phyloP scores from a whole-genome alignment of 2,888 invertebrate species.

The Leptarthrus brevirostris region DNA sequence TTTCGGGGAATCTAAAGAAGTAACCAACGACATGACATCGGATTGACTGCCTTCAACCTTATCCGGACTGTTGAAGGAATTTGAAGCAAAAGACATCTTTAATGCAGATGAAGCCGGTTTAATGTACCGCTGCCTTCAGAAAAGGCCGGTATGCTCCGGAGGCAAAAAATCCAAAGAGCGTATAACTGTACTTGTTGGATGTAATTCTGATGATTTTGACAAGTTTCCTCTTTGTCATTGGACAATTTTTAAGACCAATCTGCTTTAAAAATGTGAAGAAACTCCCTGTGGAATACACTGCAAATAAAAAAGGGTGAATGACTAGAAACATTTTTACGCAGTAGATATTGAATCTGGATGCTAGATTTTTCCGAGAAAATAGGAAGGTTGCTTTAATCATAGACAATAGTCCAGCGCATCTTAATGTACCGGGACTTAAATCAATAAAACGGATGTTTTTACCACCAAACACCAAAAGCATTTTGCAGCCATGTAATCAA shows the following conservation, averaged over 20 bases:
- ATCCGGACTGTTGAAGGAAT: neutral
- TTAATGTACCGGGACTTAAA: neutral
- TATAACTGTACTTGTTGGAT: constrained; percentile 56
- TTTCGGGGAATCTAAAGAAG: neutral
- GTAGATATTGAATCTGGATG: constrained; percentile 13
- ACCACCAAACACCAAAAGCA: constrained; percentile 17
- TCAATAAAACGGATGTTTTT: constrained; percentile 1
- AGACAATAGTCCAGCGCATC: constrained; percentile 10
- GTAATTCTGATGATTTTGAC: constrained; percentile 56
- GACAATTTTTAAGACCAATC: constrained; percentile 43
- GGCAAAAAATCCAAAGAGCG: constrained; percentile 56
- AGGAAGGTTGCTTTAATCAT: constrained; percentile 8
- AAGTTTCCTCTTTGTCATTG: constrained; percentile 49
- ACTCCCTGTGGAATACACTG: constrained; percentile 37
- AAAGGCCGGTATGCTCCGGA: constrained; percentile 51
- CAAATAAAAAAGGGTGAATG: constrained; percentile 46
- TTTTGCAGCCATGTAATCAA: neutral
- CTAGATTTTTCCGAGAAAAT: neutral
- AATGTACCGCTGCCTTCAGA: neutral
- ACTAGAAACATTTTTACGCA: constrained; percentile 5
- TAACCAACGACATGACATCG: neutral
- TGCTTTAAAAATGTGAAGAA: constrained; percentile 45
- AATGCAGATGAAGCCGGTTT: neutral
- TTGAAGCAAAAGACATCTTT: constrained; percentile 4
- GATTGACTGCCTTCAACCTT: neutral